Percentiles rank a stretch among this genome's conserved stretches.
Conservation (phyloP, 2,113 vertebrate species). For the Seriola quinqueradiata region DNA sequence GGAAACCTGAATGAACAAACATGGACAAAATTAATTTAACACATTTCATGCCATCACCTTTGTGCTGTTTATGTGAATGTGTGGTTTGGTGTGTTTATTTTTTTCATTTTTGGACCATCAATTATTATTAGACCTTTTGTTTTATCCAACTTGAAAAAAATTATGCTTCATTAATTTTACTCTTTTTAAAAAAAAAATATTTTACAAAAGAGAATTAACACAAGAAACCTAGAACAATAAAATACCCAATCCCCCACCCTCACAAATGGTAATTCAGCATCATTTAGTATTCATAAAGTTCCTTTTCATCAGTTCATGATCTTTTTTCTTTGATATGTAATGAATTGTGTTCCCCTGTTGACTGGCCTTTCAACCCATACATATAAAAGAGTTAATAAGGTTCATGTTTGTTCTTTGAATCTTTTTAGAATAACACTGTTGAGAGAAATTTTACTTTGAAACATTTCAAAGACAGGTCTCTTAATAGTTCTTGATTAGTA, state of each 20-base stretch:
- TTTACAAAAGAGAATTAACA: background rate
- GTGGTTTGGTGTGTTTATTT: too few relatives aligned
- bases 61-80: background rate
- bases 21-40: background rate
- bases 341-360: slow-evolving; percentile 5
- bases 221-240: background rate
- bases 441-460: background rate
- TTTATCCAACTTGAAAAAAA: background rate
- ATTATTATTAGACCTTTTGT: background rate
- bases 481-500: background rate
- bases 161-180: too few relatives aligned
- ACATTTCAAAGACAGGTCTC: background rate
- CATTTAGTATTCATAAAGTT: background rate
- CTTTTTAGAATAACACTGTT: background rate
- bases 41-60: background rate
- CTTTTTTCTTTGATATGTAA: slow-evolving; percentile 17
- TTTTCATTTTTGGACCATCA: background rate
- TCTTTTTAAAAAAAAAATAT: too few relatives aligned
- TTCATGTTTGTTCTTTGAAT: slow-evolving; percentile 7
- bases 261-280: background rate
- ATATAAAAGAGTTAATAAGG: background rate
- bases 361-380: background rate
- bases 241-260: background rate
- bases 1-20: background rate
- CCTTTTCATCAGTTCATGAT: background rate